These are phyloP conservation scores for Byasa hedistus DNA, from an alignment of 2,888 invertebrate genomes.

Conservation along the genomic window DNA sequence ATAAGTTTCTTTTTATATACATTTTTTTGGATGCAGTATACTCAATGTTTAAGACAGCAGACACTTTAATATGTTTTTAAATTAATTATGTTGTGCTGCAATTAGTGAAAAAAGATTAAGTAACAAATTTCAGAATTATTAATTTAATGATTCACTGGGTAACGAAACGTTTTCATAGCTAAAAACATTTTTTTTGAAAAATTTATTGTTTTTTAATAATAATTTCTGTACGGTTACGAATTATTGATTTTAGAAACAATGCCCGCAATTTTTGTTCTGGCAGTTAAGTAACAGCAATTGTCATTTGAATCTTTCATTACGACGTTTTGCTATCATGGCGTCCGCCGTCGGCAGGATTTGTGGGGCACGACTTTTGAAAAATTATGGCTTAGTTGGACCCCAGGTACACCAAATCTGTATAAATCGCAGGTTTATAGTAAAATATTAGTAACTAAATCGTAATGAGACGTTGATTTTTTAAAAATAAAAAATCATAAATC, in stretches of 20 bases:
- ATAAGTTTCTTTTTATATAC: too few species aligned
- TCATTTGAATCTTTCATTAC: constrained; percentile 67
- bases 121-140: too few species aligned
- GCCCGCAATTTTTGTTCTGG: constrained; percentile 26
- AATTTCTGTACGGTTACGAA: neutral
- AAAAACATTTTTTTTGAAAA: neutral
- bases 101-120: too few species aligned
- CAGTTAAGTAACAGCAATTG: constrained; percentile 46
- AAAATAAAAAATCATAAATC: constrained; percentile 38
- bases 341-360: constrained; percentile 92
- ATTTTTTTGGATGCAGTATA: too few species aligned
- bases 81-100: too few species aligned
- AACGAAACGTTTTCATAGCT: neutral
- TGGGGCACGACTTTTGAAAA: constrained; percentile 90
- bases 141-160: neutral
- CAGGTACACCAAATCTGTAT: constrained; percentile 81
- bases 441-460: constrained; percentile 23
- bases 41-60: too few species aligned
- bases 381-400: constrained; percentile 83
- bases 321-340: constrained; percentile 88
- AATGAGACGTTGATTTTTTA: constrained; percentile 13
- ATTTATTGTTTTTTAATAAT: neutral
- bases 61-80: too few species aligned
- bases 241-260: constrained; percentile 2
- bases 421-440: constrained; percentile 45